Evolutionary conservation across 2,888 invertebrate genomes (phyloP).

Genomic region (Apodemia zela): DNA sequence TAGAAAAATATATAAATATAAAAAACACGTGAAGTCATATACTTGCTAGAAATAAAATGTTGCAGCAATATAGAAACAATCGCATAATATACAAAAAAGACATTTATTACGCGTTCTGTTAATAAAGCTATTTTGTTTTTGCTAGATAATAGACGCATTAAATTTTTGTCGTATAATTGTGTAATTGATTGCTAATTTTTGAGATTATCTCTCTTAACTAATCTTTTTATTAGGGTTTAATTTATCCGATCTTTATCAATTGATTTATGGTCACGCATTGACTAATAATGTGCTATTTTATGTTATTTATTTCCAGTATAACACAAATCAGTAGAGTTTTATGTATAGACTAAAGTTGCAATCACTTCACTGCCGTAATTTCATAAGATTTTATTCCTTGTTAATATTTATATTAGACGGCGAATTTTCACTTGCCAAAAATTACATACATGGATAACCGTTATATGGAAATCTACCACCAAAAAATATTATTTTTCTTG

Average conservation of each 20-base stretch:
- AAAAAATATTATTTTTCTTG: too few relatives aligned
- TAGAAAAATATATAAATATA: too few relatives aligned
- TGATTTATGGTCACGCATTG: constrained; percentile 44
- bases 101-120: constrained; percentile 45
- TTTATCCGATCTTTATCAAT: constrained; percentile 47
- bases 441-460: too few relatives aligned
- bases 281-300: constrained; percentile 4
- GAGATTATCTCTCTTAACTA: constrained; percentile 41
- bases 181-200: constrained; percentile 54
- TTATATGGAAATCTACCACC: too few relatives aligned
- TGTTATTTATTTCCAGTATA: background rate
- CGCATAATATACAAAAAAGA: constrained; percentile 45
- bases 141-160: constrained; percentile 41
- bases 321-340: background rate
- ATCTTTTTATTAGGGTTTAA: constrained; percentile 30
- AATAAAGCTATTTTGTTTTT: constrained; percentile 57
- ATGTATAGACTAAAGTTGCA: background rate
- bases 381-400: too few relatives aligned
- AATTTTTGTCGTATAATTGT: constrained; percentile 44
- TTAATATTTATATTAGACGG: too few relatives aligned
- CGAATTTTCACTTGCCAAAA: too few relatives aligned
- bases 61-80: constrained; percentile 26
- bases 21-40: too few relatives aligned
- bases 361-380: too few relatives aligned
- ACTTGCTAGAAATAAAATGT: constrained; percentile 30